phyloP scores from a whole-genome alignment of 2,888 invertebrate species.

The Amblyjoppa fuscipennis region DNA sequence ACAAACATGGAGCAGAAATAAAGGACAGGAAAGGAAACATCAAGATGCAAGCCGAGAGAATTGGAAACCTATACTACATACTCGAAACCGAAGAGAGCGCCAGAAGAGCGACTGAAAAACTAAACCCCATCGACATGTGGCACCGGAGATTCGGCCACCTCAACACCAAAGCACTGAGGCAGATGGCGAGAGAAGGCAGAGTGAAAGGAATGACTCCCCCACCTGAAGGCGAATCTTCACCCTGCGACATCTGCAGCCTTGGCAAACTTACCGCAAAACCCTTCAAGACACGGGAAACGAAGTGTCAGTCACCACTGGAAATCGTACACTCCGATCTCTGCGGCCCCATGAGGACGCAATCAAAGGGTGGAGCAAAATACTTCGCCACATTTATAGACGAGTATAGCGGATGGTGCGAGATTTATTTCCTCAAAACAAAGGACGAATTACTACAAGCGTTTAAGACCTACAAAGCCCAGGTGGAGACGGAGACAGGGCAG shows the following conservation, averaged over 20 bases:
- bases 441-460: slow-evolving; percentile 60
- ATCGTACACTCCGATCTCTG: slow-evolving; percentile 71
- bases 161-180: not conserved
- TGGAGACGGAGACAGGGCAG: slow-evolving; percentile 61
- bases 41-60: slow-evolving; percentile 48
- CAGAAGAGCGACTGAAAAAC: not conserved
- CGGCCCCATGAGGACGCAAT: slow-evolving; percentile 67
- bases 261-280: not conserved
- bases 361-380: slow-evolving; percentile 69
- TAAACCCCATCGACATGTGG: slow-evolving; percentile 1
- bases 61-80: slow-evolving; percentile 61
- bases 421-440: slow-evolving; percentile 67
- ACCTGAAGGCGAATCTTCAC: not conserved
- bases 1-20: slow-evolving; percentile 48
- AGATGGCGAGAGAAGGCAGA: not conserved
- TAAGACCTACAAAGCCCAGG: slow-evolving; percentile 58
- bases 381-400: slow-evolving; percentile 74
- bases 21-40: slow-evolving; percentile 41
- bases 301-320: slow-evolving; percentile 50
- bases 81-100: not conserved
- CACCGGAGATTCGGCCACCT: slow-evolving; percentile 46
- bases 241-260: not conserved
- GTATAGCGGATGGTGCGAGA: slow-evolving; percentile 35
- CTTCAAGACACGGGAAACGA: not conserved
- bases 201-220: not conserved